A percentile compares a stretch with the other conserved stretches of the same genome.
phyloP scores from a whole-genome alignment of 2,113 vertebrate genomes.

The Pseudonaja textilis region DNA sequence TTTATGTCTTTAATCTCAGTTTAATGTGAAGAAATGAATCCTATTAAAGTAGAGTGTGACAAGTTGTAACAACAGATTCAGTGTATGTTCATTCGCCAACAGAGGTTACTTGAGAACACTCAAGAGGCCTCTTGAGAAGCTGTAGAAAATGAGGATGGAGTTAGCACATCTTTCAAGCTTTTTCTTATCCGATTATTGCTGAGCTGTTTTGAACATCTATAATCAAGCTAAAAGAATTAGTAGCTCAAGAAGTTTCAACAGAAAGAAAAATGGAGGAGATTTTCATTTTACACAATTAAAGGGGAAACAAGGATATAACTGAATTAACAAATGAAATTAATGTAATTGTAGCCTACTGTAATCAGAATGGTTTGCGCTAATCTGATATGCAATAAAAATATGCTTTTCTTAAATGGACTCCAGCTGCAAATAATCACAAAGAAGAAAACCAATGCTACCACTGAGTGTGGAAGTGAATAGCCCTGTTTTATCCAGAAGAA shows the following conservation, averaged over 20 bases:
- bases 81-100: conserved; percentile 8
- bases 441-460: conserved; percentile 58
- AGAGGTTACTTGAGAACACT: not conserved
- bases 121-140: not conserved
- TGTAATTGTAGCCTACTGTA: conserved; percentile 83
- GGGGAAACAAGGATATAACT: conserved; percentile 86
- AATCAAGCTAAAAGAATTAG: conserved; percentile 75
- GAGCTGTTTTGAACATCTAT: conserved; percentile 60
- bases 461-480: conserved; percentile 47
- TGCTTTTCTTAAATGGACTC: conserved; percentile 73
- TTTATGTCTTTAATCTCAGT: not conserved
- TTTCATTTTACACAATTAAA: conserved; percentile 89
- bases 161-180: not conserved
- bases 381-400: conserved; percentile 86
- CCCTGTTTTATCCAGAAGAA: conserved; percentile 46
- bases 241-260: conserved; percentile 78
- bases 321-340: conserved; percentile 87
- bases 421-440: conserved; percentile 91
- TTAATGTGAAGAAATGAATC: conserved; percentile 19
- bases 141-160: not conserved
- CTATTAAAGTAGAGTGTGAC: conserved; percentile 5
- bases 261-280: conserved; percentile 77
- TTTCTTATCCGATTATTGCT: conserved; percentile 53
- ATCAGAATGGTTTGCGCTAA: conserved; percentile 86
- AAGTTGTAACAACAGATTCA: conserved; percentile 5